Conservation (phyloP, 2,888 invertebrate genomes). For the Drosophila birchii region DNA sequence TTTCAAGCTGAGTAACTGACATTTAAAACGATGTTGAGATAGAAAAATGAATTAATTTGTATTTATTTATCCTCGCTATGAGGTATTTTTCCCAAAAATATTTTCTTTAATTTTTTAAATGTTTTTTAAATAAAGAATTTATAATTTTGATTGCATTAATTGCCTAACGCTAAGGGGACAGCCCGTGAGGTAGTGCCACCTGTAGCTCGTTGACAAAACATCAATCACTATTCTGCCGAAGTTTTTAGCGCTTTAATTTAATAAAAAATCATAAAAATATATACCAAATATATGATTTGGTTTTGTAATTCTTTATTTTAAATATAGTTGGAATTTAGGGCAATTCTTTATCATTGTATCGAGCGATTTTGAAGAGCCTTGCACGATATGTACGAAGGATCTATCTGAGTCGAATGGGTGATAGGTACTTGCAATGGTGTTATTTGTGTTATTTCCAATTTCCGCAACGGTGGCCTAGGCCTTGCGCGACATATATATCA, state of each 20-base stretch:
- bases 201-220: neutral
- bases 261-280: neutral
- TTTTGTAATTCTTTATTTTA: conserved; percentile 28
- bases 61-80: neutral
- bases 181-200: neutral
- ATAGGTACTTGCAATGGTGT: neutral
- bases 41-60: neutral
- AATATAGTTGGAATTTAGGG: conserved; percentile 55
- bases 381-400: neutral
- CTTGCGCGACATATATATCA: conserved; percentile 65
- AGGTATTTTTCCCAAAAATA: too few species aligned
- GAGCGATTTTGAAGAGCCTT: conserved; percentile 28
- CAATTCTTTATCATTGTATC: conserved; percentile 29
- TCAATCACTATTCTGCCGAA: too few species aligned
- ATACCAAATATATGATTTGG: neutral
- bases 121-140: neutral
- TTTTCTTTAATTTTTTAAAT: too few species aligned
- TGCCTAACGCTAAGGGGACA: neutral
- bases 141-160: neutral
- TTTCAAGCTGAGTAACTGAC: neutral
- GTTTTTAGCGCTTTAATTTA: conserved; percentile 1
- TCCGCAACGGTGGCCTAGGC: conserved; percentile 31
- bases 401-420: neutral
- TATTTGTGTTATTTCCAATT: neutral
- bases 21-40: neutral